These are phyloP conservation scores for Branchinecta sandiegonensis DNA, from an alignment of 2,888 invertebrate genomes.

Conservation along the genomic window DNA sequence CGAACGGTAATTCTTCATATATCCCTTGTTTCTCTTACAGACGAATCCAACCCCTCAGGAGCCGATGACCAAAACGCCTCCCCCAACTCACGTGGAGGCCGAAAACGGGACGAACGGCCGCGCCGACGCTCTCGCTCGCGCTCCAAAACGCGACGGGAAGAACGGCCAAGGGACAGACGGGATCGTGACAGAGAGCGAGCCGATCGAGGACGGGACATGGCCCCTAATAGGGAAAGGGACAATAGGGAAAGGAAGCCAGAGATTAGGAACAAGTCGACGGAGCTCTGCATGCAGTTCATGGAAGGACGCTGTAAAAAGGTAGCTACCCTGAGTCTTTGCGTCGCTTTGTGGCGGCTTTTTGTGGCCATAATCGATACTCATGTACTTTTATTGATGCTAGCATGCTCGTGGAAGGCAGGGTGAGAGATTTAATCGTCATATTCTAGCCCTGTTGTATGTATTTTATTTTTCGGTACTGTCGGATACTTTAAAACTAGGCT, in stretches of 20 bases:
- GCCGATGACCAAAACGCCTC: too few relatives aligned
- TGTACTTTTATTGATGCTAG: too few relatives aligned
- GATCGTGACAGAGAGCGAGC: slow-evolving; percentile 22
- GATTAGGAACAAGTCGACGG: slow-evolving; percentile 40
- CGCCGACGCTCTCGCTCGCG: slow-evolving; percentile 25
- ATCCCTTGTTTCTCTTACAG: too few relatives aligned
- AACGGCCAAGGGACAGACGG: slow-evolving; percentile 16
- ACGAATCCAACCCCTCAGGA: too few relatives aligned
- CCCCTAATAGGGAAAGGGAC: background rate
- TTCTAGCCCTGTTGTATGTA: too few relatives aligned
- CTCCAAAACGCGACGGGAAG: slow-evolving; percentile 21
- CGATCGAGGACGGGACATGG: slow-evolving; percentile 18
- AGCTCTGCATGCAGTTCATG: slow-evolving; percentile 29
- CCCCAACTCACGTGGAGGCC: background rate
- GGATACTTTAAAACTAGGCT: too few relatives aligned
- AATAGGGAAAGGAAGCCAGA: slow-evolving; percentile 28
- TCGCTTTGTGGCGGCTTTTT: too few relatives aligned
- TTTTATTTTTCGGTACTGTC: too few relatives aligned
- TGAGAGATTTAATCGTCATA: too few relatives aligned
- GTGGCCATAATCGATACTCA: too few relatives aligned
- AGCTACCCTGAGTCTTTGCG: background rate
- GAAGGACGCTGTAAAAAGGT: background rate
- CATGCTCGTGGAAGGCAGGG: too few relatives aligned
- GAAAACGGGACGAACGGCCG: slow-evolving; percentile 22
- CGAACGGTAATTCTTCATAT: too few relatives aligned